Percentiles rank a stretch among this genome's conserved stretches.
Evolutionary conservation across 2,113 vertebrate species (phyloP).

Genomic region (Daubentonia madagascariensis): DNA sequence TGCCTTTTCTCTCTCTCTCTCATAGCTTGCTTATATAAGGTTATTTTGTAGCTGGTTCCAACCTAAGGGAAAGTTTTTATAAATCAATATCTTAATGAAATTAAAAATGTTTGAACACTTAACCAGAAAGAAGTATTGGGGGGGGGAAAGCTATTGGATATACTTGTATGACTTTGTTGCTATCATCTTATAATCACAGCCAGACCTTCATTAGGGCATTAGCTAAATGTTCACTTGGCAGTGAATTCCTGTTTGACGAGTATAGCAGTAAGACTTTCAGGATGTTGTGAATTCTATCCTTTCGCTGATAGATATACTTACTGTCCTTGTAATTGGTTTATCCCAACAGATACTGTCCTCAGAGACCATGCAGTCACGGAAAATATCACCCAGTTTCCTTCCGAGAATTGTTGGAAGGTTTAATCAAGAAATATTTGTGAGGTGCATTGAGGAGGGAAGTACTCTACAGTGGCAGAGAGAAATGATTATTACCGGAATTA

Average conservation of each 20-base stretch:
- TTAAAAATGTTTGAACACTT: constrained; percentile 39
- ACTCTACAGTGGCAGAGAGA: constrained; percentile 47
- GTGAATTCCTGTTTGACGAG: constrained; percentile 38
- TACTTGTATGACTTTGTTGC: constrained; percentile 23
- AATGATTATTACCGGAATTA: constrained; percentile 66
- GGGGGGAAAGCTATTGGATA: neutral
- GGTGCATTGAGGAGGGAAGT: neutral
- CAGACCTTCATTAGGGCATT: constrained; percentile 38
- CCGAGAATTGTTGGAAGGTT: constrained; percentile 67
- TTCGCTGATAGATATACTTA: constrained; percentile 55
- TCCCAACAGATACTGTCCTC: constrained; percentile 61
- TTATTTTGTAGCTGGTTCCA: constrained; percentile 28
- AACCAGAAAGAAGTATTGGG: neutral
- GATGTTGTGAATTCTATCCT: constrained; percentile 57
- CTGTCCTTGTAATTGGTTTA: constrained; percentile 64
- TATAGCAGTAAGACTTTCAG: constrained; percentile 26
- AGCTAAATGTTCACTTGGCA: constrained; percentile 49
- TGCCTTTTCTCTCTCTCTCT: neutral
- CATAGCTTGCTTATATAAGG: neutral
- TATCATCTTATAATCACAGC: neutral
- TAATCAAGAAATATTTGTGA: constrained; percentile 72
- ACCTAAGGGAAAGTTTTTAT: constrained; percentile 33
- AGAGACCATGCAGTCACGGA: constrained; percentile 62
- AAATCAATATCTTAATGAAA: constrained; percentile 38
- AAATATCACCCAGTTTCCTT: constrained; percentile 69